Evolutionary conservation across 2,113 vertebrate genomes (phyloP).

Genomic region (human (Homo sapiens)): DNA sequence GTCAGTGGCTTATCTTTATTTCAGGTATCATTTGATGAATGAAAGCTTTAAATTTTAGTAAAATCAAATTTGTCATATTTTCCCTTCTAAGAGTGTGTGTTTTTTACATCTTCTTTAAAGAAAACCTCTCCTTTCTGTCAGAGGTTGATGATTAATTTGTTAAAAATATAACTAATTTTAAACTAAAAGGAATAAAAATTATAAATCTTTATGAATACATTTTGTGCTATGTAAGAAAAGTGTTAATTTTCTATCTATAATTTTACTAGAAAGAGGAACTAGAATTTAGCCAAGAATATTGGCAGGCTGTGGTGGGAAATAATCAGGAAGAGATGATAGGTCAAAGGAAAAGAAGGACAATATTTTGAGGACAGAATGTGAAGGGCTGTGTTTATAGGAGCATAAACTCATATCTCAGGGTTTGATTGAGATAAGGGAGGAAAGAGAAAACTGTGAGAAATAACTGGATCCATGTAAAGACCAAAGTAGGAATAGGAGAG

Average conservation of each 20-base stretch:
- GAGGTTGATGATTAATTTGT: constrained; percentile 28
- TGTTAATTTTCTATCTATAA: neutral
- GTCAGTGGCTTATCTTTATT: neutral
- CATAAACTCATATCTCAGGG: neutral
- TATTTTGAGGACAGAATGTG: neutral
- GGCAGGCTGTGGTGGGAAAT: neutral
- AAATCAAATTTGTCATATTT: neutral
- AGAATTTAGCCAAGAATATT: neutral
- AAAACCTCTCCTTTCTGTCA: neutral
- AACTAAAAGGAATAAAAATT: neutral
- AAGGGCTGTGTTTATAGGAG: neutral
- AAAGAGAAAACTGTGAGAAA: neutral
- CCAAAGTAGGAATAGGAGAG: neutral
- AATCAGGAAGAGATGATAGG: neutral
- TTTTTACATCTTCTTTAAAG: constrained; percentile 2
- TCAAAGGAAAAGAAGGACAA: neutral
- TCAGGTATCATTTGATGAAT: neutral
- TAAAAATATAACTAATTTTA: constrained; percentile 33
- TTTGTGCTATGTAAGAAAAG: constrained; percentile 9
- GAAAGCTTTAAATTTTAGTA: constrained; percentile 19
- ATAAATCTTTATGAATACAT: constrained; percentile 18
- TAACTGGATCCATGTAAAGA: neutral
- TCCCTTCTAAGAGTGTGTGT: neutral
- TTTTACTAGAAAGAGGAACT: constrained; percentile 1
- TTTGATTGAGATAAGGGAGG: neutral